Conservation (phyloP, 2,888 invertebrate genomes). For the Steinernema scapterisci region DNA sequence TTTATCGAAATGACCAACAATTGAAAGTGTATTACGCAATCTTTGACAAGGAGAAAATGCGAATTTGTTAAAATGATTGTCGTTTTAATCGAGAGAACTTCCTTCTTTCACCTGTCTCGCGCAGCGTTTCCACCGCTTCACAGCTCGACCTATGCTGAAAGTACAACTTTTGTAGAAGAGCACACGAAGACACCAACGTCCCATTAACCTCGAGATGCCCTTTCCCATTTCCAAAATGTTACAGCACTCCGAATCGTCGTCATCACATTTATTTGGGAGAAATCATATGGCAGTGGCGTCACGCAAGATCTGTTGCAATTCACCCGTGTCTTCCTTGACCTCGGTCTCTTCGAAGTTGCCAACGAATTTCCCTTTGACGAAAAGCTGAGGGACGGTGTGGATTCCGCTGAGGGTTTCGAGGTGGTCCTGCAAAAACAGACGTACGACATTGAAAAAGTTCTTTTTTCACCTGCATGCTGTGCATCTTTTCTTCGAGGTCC, state of each 20-base stretch:
- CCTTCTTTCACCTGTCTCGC: too few species aligned
- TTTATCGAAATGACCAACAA: too few species aligned
- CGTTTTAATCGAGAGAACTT: too few species aligned
- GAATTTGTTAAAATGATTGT: too few species aligned
- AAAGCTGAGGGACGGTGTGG: slow-evolving; percentile 37
- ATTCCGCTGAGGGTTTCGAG: slow-evolving; percentile 33
- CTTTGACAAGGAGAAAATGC: too few species aligned
- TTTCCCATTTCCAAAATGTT: slow-evolving; percentile 7
- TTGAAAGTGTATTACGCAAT: too few species aligned
- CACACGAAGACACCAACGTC: background rate
- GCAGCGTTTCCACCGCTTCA: too few species aligned
- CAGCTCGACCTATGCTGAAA: too few species aligned
- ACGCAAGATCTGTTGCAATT: slow-evolving; percentile 22
- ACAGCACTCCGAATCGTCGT: background rate
- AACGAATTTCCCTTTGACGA: slow-evolving; percentile 36
- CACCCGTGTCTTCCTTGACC: slow-evolving; percentile 13
- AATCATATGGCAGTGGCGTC: slow-evolving; percentile 19
- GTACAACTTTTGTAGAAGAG: too few species aligned
- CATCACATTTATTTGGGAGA: background rate
- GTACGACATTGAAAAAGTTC: background rate
- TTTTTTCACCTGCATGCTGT: slow-evolving; percentile 51
- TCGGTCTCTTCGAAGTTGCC: slow-evolving; percentile 34
- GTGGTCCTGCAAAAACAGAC: slow-evolving; percentile 28
- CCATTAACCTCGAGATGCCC: slow-evolving; percentile 1
- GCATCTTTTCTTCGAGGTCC: slow-evolving; percentile 48